These are phyloP conservation scores for Dipus sagitta DNA, from an alignment of 2,797 vertebrate genomes.

Conservation along the genomic window DNA sequence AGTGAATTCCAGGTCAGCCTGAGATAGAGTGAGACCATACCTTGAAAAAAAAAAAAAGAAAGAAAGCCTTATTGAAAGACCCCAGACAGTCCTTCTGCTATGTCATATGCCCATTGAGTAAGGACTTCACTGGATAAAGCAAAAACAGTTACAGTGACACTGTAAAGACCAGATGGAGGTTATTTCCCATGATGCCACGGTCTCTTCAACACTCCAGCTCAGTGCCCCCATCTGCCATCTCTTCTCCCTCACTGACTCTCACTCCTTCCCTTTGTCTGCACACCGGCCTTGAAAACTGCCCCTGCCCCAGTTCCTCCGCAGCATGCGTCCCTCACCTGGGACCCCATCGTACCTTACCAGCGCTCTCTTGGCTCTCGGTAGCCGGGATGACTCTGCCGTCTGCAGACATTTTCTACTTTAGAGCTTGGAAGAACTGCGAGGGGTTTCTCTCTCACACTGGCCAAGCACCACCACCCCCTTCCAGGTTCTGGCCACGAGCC, in stretches of 20 bases:
- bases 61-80: neutral
- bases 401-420: conserved; percentile 67
- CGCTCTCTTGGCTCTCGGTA: conserved; percentile 22
- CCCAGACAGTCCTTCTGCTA: neutral
- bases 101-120: neutral
- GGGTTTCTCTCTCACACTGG: neutral
- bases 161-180: neutral
- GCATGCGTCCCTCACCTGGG: neutral
- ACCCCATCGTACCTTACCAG: conserved; percentile 51
- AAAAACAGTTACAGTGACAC: neutral
- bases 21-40: too few species aligned
- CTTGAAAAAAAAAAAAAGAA: too few species aligned
- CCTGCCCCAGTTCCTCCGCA: neutral
- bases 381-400: neutral
- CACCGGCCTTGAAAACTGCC: neutral
- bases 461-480: neutral
- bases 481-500: conserved; percentile 56
- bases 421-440: neutral
- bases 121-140: neutral
- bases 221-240: neutral
- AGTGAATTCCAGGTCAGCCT: too few species aligned
- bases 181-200: neutral
- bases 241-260: neutral
- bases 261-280: neutral
- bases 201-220: neutral